phyloP scores from a whole-genome alignment of 2,888 invertebrate species.

The Drosophila neoperkinsi region DNA sequence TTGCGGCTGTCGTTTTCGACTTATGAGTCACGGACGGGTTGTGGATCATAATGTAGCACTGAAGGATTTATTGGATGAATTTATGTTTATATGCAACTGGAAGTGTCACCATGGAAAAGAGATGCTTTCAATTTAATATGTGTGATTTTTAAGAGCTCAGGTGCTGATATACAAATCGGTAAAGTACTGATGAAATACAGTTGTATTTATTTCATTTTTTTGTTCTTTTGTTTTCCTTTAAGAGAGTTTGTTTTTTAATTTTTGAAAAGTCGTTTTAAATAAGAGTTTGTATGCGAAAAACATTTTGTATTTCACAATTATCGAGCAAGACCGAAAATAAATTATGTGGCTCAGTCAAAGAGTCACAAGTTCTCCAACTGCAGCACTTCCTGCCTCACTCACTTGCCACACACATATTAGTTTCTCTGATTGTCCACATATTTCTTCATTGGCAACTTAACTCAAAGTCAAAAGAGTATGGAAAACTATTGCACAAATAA shows the following conservation, averaged over 20 bases:
- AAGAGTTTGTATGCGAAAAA: neutral
- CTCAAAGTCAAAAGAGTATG: neutral
- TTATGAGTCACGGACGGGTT: constrained; percentile 58
- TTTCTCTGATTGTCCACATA: neutral
- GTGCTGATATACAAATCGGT: neutral
- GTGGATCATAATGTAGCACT: constrained; percentile 43
- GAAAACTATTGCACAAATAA: constrained; percentile 7
- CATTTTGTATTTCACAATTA: neutral
- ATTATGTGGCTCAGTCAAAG: neutral
- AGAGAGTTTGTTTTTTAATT: neutral
- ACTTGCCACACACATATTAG: neutral
- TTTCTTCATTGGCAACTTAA: neutral
- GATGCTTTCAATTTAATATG: constrained; percentile 1
- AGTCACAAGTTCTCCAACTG: neutral
- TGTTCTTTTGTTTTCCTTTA: neutral
- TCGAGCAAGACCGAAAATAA: neutral
- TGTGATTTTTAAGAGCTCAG: neutral
- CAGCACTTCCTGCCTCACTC: constrained; percentile 1
- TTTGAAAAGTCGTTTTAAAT: neutral
- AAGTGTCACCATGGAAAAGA: constrained; percentile 2
- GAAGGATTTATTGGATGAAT: constrained; percentile 50
- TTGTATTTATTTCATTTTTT: neutral
- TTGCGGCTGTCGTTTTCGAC: constrained; percentile 47
- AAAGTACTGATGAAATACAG: too few species aligned
- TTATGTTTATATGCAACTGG: constrained; percentile 8